phyloP scores from a whole-genome alignment of 2,113 vertebrate species.

The Siniperca knerii region DNA sequence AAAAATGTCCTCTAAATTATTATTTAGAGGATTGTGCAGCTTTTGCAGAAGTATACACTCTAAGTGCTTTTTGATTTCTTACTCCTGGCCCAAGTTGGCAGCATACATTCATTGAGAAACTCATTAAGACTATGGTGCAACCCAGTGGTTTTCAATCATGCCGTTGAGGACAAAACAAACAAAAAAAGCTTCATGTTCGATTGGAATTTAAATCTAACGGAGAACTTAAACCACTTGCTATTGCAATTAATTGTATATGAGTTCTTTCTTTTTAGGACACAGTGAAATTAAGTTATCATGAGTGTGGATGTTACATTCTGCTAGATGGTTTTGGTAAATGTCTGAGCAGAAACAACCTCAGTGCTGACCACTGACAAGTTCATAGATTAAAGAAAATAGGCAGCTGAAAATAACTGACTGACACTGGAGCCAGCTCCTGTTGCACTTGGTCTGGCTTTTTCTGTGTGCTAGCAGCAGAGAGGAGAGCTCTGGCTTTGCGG shows the following conservation, averaged over 20 bases:
- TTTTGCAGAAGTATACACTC: not conserved
- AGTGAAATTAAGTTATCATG: too few species aligned
- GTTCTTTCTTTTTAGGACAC: not conserved
- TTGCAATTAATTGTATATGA: not conserved
- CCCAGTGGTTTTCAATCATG: not conserved
- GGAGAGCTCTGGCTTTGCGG: conserved; percentile 88
- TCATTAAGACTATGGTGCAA: not conserved
- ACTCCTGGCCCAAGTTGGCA: not conserved
- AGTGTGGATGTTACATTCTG: not conserved
- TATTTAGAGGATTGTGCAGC: not conserved
- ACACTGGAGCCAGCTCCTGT: conserved; percentile 73
- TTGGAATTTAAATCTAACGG: not conserved
- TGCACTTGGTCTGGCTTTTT: conserved; percentile 83
- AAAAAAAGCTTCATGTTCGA: not conserved
- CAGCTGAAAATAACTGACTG: conserved; percentile 32
- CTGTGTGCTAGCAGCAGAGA: conserved; percentile 85
- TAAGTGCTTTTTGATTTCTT: not conserved
- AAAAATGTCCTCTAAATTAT: not conserved
- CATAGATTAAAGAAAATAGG: not conserved
- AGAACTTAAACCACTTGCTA: not conserved
- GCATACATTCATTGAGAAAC: not conserved
- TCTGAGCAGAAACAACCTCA: not conserved
- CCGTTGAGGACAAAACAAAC: not conserved
- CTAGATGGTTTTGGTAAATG: not conserved
- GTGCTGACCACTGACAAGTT: not conserved